A percentile compares a stretch with the other conserved stretches of the same genome.
Evolutionary conservation across 2,113 vertebrate species (phyloP).

Genomic region (Progne subis): DNA sequence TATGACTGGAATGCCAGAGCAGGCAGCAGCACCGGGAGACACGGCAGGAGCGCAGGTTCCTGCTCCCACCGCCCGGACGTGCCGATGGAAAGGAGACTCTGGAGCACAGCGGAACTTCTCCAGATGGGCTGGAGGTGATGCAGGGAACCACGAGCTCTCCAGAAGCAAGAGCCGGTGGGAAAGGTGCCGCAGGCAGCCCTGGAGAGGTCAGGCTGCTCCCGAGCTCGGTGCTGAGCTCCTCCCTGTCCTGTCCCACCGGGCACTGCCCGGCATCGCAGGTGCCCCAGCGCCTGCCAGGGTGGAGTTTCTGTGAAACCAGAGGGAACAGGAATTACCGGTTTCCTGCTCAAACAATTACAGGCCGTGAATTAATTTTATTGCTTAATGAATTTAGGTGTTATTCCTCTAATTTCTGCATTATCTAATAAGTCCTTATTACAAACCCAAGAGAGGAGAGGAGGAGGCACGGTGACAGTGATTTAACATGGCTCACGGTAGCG

Average conservation of each 20-base stretch:
- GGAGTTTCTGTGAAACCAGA: conserved; percentile 43
- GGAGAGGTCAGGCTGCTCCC: neutral
- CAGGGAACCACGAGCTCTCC: accelerated
- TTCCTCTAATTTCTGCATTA: conserved; percentile 44
- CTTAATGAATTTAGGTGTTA: conserved; percentile 63
- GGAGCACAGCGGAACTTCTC: neutral
- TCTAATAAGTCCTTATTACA: neutral
- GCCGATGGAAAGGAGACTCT: neutral
- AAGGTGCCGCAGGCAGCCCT: neutral
- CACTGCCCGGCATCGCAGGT: neutral
- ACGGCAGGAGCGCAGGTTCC: neutral
- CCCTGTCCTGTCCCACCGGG: neutral
- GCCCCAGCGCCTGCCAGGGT: conserved; percentile 21
- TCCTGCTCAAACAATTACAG: neutral
- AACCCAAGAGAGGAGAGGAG: neutral
- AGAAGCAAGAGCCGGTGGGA: neutral
- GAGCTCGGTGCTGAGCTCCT: neutral
- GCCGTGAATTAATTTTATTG: conserved; percentile 38
- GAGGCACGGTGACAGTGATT: neutral
- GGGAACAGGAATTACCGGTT: conserved; percentile 71
- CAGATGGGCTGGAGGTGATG: neutral
- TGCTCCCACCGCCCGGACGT: neutral
- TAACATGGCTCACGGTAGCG: neutral
- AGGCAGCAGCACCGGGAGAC: neutral
- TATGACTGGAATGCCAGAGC: conserved; percentile 21